phyloP scores from a whole-genome alignment of 2,888 invertebrate species.

The Pollenia labialis region DNA sequence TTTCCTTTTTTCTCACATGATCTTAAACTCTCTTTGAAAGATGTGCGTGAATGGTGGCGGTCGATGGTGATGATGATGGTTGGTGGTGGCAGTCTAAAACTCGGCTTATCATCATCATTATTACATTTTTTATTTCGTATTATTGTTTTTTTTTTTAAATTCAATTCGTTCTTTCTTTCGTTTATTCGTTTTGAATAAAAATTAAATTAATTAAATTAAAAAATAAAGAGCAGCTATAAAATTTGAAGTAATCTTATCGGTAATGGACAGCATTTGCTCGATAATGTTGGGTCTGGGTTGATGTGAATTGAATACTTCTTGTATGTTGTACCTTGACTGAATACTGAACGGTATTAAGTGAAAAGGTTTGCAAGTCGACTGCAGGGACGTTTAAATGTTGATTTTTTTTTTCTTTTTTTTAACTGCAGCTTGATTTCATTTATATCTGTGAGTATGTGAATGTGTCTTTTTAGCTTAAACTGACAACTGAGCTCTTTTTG shows the following conservation, averaged over 20 bases:
- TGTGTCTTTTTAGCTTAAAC: constrained; percentile 47
- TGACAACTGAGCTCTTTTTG: constrained; percentile 52
- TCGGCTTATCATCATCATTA: constrained; percentile 61
- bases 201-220: constrained; percentile 83
- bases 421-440: constrained; percentile 43
- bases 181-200: constrained; percentile 79
- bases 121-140: constrained; percentile 8
- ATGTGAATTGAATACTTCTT: constrained; percentile 46
- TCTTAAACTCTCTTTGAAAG: background rate
- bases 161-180: constrained; percentile 18
- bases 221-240: constrained; percentile 82
- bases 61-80: background rate
- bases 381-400: constrained; percentile 42
- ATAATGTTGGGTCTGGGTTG: constrained; percentile 65
- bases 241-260: constrained; percentile 82
- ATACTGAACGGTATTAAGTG: constrained; percentile 14
- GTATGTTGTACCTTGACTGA: constrained; percentile 30
- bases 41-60: constrained; percentile 13
- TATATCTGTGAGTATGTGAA: constrained; percentile 1
- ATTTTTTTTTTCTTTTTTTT: background rate
- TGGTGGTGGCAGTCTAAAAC: constrained; percentile 30
- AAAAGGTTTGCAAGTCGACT: constrained; percentile 20
- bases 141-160: constrained; percentile 15
- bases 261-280: constrained; percentile 77
- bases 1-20: constrained; percentile 43